Evolutionary conservation across 2,797 vertebrate genomes (phyloP).

Genomic region (Coregonus suidteri): DNA sequence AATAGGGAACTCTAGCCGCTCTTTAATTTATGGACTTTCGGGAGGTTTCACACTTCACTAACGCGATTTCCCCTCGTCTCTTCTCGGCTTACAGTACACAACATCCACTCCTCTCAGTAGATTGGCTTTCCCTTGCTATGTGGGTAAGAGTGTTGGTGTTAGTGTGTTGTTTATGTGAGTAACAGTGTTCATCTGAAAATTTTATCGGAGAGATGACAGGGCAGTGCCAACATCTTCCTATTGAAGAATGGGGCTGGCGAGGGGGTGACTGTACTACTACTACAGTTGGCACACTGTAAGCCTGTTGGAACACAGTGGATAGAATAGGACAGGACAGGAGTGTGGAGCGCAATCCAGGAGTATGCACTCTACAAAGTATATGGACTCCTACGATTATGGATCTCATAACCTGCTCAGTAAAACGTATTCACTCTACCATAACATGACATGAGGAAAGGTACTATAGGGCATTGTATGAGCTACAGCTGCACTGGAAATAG

Average conservation of each 20-base stretch:
- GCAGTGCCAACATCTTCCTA: no score
- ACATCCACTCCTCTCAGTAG: conserved; percentile 67
- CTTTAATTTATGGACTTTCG: conserved; percentile 64
- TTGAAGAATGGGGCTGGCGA: no score
- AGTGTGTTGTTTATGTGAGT: conserved; percentile 37
- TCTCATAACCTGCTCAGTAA: neutral
- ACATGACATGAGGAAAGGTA: neutral
- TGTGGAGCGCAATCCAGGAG: conserved; percentile 34
- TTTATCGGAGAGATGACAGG: no score
- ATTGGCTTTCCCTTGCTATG: conserved; percentile 64
- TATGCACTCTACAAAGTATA: neutral
- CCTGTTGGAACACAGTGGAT: conserved; percentile 29
- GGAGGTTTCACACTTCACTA: conserved; percentile 75
- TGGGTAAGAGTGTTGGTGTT: conserved; percentile 11
- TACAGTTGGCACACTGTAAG: neutral
- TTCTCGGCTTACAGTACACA: conserved; percentile 52
- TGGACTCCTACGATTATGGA: neutral
- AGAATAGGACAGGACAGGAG: conserved; percentile 43
- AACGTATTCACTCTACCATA: neutral
- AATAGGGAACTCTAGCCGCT: conserved; percentile 77
- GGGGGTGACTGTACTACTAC: no score
- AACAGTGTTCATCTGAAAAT: conserved; percentile 12
- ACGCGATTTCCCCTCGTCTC: conserved; percentile 64
- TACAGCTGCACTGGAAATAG: neutral
- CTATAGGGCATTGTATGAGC: neutral